Conservation (phyloP, 2,797 vertebrate genomes). For the Cryptoprocta ferox region DNA sequence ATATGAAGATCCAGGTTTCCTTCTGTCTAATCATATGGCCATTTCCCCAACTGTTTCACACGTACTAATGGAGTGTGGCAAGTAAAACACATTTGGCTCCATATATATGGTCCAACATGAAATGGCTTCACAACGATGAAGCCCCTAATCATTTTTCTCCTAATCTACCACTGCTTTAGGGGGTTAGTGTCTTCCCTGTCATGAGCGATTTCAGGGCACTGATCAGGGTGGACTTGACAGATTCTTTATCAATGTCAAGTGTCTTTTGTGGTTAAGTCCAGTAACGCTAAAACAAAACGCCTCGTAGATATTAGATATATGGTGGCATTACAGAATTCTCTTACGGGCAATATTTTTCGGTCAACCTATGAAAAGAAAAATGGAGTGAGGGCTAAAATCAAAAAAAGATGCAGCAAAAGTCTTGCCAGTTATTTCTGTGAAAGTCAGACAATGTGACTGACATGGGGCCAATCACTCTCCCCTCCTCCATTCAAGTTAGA, state of each 20-base stretch:
- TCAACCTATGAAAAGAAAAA: slow-evolving; percentile 85
- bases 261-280: slow-evolving; percentile 86
- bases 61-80: slow-evolving; percentile 85
- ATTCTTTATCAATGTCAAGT: slow-evolving; percentile 88
- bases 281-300: slow-evolving; percentile 86
- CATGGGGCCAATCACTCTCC: slow-evolving; percentile 77
- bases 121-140: slow-evolving; percentile 82
- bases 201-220: slow-evolving; percentile 83
- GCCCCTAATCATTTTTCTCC: slow-evolving; percentile 80
- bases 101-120: slow-evolving; percentile 77
- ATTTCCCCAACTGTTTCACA: slow-evolving; percentile 81
- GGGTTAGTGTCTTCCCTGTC: slow-evolving; percentile 81
- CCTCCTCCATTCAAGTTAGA: slow-evolving; percentile 80
- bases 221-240: slow-evolving; percentile 85
- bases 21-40: slow-evolving; percentile 78
- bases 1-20: slow-evolving; percentile 67
- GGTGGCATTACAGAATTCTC: slow-evolving; percentile 84
- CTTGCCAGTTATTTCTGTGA: slow-evolving; percentile 83
- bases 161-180: slow-evolving; percentile 81
- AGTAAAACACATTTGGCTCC: slow-evolving; percentile 81
- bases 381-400: slow-evolving; percentile 82
- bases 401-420: slow-evolving; percentile 81
- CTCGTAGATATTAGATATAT: slow-evolving; percentile 86
- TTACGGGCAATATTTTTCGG: slow-evolving; percentile 85
- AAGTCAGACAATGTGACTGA: slow-evolving; percentile 84